Evolutionary conservation across 2,797 vertebrate species (phyloP), one percentile per base, ranked within the genome.

Genomic region (Darevskia mixta): DNA sequence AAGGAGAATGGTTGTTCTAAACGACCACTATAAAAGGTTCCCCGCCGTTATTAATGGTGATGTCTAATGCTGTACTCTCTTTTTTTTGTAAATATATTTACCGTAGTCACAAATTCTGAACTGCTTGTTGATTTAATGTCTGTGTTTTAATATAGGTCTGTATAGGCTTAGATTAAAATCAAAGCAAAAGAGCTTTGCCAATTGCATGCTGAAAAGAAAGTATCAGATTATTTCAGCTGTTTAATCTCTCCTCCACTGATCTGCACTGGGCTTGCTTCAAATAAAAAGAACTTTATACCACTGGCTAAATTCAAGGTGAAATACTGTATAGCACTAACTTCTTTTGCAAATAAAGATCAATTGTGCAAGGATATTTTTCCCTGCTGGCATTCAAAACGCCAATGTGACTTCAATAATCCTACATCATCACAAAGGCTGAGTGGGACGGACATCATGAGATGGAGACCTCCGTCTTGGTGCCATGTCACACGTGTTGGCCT

Each of bases 101-200:
- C 35, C 80, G 73, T 35, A 32, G n/a, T 72, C 86, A 87, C 58
- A 32, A 58, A 35, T 79, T 72, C 91, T 85, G 88, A 80, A 80
- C 76, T 5, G 29, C 58, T 91, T 58, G 25, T 41, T 87, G 84
- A 49, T 3, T 71, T 86, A 89, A 92, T 90, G 78, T 1, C 41
- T 23, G 8, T 6, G 32, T 88, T 86, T 93, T 88, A 61, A 23
- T 87, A 79, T 77, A 73, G 86, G 79, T 92, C 75, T 85, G 83
- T 87, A 25, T 86, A 83, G 23, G 7, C 82, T 82, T 85, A 86
- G 85, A 81, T 86, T 90, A 25, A 86, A 87, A 92, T 90, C 71
- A 67, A 89, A 64, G 82, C 35, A 79, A 89, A 94, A 92, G 64
- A 90, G 49, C 72, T 95, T 88, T 13, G 2, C 88, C 87, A 89